Evolutionary conservation across 2,113 vertebrate genomes (phyloP).

Genomic region (Sinosuthora webbiana): DNA sequence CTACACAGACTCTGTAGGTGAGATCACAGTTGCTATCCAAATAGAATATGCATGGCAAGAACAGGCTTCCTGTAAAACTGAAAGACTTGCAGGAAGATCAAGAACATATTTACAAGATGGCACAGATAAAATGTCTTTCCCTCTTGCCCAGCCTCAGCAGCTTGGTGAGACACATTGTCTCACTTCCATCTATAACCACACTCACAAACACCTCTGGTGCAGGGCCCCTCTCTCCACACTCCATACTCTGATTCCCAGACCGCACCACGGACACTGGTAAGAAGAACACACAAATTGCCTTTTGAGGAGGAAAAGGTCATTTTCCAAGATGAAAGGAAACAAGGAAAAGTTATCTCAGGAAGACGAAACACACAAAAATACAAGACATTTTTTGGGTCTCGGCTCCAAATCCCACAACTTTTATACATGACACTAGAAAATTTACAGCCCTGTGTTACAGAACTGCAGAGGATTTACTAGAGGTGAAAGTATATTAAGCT

Average conservation of each 20-base stretch:
- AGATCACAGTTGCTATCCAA: conserved; percentile 53
- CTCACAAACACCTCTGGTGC: not conserved
- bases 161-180: not conserved
- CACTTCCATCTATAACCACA: not conserved
- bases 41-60: conserved; percentile 22
- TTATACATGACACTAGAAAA: not conserved
- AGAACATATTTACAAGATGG: conserved; percentile 42
- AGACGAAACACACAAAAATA: not conserved
- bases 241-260: not conserved
- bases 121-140: not conserved
- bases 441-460: not conserved
- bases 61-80: conserved; percentile 29
- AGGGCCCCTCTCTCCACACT: not conserved
- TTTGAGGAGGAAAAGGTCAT: not conserved
- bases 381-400: not conserved
- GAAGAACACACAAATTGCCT: not conserved
- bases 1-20: conserved; percentile 11
- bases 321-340: not conserved
- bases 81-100: conserved; percentile 6
- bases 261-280: not conserved
- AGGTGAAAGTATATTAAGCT: not conserved
- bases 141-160: conserved; percentile 22
- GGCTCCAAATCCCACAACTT: not conserved
- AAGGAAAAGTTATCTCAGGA: not conserved
- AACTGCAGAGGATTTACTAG: not conserved